Base-by-base conservation (phyloP, 2,113 vertebrate genomes). In the Syngnathus scovelli region DNA sequence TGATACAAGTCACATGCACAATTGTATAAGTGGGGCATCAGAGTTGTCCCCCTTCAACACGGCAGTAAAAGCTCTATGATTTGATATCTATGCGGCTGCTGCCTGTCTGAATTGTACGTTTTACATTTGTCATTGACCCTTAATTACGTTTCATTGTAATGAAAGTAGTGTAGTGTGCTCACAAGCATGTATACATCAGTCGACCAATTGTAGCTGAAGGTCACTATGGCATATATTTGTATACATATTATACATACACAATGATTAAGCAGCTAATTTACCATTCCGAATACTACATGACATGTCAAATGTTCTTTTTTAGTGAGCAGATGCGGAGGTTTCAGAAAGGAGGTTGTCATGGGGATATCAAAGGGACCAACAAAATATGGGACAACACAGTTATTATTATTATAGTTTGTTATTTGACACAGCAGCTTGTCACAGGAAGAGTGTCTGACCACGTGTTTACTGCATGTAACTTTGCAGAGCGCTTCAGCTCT, bases 201-300 rank as follows among this genome's bases (percentile, higher is more conserved):
- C 33, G 72, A 81, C 77, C 64, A 59, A 58, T 65, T 65, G 48
- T 77, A 79, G 76, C 82, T 68, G 58, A 72, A 19, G 68, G 80
- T 86, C 85, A 74, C 80, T 85, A 56, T 33, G 4, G 1, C 13
- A 33, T 33, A 33, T 33, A 33, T 33, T 33, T 33, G 27, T 33
- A 33, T 33, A 2, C 27, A 33, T 33, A 3, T 33, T 79, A 44
- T 68, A 61, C 65, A 41, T 27, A 52, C 69, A 72, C 49, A 44
- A 33, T 33, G 43, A 69, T 56, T 67, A 48, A 66, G 48, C 62
- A 23, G 6, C 18, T 67, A 48, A 56, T 49, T 75, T 75, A 33
- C 27, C 27, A 33, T 0, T 33, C 27, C 2, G 27, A 33, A 33
- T 33, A 33, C 27, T 33, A 33, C 27, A 33, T 33, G 27, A 3